Evolutionary conservation across 1,140 invertebrate genomes (phyloP).

Genomic region (Myzus persicae): DNA sequence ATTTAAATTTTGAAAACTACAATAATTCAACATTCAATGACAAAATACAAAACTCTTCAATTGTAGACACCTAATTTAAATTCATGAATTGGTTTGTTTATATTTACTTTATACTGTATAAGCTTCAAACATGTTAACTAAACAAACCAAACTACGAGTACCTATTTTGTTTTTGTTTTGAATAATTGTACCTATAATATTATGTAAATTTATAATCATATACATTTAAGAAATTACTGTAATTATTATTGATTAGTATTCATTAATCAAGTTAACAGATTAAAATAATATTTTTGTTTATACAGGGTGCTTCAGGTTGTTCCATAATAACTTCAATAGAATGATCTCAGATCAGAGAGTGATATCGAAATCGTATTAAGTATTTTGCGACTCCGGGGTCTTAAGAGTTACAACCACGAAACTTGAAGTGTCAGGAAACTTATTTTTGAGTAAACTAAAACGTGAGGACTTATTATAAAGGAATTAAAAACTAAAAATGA

Average conservation of each 20-base stretch:
- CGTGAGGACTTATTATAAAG: not conserved
- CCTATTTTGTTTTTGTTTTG: not conserved
- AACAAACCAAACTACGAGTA: not conserved
- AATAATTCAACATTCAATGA: not conserved
- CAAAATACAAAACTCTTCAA: not conserved
- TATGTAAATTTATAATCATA: not conserved
- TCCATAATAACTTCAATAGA: too few relatives aligned
- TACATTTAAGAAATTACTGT: not conserved
- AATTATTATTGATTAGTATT: not conserved
- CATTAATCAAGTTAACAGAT: not conserved
- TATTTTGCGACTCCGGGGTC: too few relatives aligned
- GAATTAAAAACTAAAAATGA: not conserved
- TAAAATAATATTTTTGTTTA: not conserved
- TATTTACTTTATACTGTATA: not conserved
- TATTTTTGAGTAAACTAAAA: not conserved
- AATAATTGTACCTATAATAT: conserved; percentile 16
- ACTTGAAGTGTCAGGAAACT: not conserved
- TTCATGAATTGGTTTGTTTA: not conserved
- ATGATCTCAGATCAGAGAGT: too few relatives aligned
- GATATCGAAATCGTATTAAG: too few relatives aligned
- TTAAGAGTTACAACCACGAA: not conserved
- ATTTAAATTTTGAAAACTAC: not conserved
- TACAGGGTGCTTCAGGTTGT: not conserved
- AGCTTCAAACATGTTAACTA: not conserved
- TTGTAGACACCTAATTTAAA: not conserved